Conservation (phyloP, 2,797 vertebrate species). For the Heterohyrax brucei region DNA sequence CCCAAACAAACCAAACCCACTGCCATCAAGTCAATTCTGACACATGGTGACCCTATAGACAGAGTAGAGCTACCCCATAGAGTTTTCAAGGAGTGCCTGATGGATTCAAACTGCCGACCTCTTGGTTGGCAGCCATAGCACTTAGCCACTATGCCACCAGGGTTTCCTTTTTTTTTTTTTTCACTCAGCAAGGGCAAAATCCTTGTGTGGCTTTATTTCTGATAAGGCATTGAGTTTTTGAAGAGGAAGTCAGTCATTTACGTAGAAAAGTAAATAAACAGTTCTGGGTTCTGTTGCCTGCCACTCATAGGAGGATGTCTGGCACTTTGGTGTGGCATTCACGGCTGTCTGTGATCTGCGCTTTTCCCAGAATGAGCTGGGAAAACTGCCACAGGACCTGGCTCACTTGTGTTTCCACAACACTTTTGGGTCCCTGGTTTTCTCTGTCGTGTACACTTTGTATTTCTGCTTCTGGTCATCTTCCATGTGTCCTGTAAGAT, state of each 20-base stretch:
- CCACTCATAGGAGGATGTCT: background rate
- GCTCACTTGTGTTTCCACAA: slow-evolving; percentile 8
- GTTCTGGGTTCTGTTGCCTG: slow-evolving; percentile 39
- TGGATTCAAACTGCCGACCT: too few relatives aligned
- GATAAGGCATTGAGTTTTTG: slow-evolving; percentile 24
- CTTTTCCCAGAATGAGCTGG: background rate
- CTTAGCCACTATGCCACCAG: too few relatives aligned
- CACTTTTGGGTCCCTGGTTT: background rate
- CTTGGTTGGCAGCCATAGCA: too few relatives aligned
- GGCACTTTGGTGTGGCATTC: background rate
- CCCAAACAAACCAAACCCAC: too few relatives aligned
- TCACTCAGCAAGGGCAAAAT: background rate
- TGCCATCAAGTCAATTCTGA: too few relatives aligned
- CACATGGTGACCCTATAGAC: too few relatives aligned
- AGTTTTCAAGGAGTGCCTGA: too few relatives aligned
- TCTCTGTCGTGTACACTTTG: background rate
- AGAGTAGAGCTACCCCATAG: too few relatives aligned
- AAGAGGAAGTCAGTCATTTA: slow-evolving; percentile 29
- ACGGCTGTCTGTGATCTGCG: background rate
- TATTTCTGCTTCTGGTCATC: background rate
- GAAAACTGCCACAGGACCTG: background rate
- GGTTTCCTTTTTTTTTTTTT: background rate
- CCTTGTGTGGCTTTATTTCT: slow-evolving; percentile 55
- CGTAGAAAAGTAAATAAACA: background rate
- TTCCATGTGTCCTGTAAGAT: background rate